phyloP scores from a whole-genome alignment of 2,113 vertebrate species.

The Tinamus guttatus region DNA sequence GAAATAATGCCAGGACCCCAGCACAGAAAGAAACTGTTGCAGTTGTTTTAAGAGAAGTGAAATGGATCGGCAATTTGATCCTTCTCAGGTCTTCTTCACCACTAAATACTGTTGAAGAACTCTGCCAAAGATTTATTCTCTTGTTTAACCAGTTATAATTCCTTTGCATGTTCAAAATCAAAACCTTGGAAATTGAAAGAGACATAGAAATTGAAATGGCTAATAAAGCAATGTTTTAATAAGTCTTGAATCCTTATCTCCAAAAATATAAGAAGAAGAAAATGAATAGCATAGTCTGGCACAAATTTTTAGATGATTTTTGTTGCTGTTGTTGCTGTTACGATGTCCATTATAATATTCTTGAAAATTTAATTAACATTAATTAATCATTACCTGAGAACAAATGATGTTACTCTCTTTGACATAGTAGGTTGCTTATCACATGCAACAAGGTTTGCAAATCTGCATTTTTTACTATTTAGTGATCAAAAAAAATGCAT shows the following conservation, averaged over 20 bases:
- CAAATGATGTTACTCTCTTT: neutral
- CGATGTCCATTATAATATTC: neutral
- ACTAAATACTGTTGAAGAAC: neutral
- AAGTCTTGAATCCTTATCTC: neutral
- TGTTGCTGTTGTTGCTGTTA: neutral
- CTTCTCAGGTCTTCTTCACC: neutral
- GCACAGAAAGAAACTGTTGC: neutral
- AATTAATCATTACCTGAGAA: neutral
- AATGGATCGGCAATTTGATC: neutral
- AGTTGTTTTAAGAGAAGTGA: neutral
- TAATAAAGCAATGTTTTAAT: neutral
- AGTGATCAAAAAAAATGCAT: neutral
- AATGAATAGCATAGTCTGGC: neutral
- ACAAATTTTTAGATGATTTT: neutral
- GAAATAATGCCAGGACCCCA: neutral
- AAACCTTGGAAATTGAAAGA: neutral
- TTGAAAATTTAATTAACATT: neutral
- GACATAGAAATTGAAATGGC: neutral
- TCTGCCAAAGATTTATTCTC: neutral
- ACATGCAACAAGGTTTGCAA: neutral
- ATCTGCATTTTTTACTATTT: neutral
- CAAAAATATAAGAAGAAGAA: neutral
- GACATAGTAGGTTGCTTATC: neutral
- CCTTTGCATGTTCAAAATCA: neutral
- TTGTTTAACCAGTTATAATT: neutral